These are phyloP conservation scores for Myopa tessellatipennis DNA, from an alignment of 2,888 invertebrate species.

Conservation along the genomic window DNA sequence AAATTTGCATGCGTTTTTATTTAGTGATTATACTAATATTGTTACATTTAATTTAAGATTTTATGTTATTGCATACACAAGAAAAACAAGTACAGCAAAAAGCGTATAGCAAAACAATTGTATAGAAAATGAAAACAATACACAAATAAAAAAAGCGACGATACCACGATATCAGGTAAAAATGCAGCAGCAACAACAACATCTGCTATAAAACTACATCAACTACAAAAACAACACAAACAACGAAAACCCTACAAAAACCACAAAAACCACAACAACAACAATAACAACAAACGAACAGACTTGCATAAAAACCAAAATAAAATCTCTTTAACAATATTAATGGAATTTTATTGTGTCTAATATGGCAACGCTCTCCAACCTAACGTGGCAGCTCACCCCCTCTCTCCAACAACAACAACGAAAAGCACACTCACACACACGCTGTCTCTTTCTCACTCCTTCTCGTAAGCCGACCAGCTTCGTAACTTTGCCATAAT, in stretches of 20 bases:
- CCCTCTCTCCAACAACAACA: too few relatives aligned
- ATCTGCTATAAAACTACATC: not conserved
- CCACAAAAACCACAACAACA: slow-evolving; percentile 32
- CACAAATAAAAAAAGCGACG: not conserved
- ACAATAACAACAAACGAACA: slow-evolving; percentile 14
- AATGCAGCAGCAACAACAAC: slow-evolving; percentile 1
- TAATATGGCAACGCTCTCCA: slow-evolving; percentile 40
- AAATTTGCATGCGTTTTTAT: too few relatives aligned
- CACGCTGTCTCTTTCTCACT: not conserved
- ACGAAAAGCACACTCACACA: too few relatives aligned
- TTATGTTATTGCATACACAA: too few relatives aligned
- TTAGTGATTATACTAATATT: too few relatives aligned
- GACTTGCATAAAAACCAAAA: slow-evolving; percentile 42
- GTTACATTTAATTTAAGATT: too few relatives aligned
- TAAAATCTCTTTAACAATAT: slow-evolving; percentile 46
- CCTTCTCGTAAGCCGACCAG: not conserved
- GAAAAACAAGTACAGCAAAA: too few relatives aligned
- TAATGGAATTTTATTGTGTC: slow-evolving; percentile 49
- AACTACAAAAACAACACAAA: not conserved
- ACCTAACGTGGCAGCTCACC: not conserved
- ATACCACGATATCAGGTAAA: not conserved
- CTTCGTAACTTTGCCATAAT: not conserved
- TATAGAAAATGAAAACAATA: not conserved
- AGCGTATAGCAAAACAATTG: too few relatives aligned
- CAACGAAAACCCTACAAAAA: not conserved